Percentiles rank a stretch among this genome's conserved stretches.
Conservation (phyloP, 2,888 invertebrate genomes). For the Sinelater perroti region DNA sequence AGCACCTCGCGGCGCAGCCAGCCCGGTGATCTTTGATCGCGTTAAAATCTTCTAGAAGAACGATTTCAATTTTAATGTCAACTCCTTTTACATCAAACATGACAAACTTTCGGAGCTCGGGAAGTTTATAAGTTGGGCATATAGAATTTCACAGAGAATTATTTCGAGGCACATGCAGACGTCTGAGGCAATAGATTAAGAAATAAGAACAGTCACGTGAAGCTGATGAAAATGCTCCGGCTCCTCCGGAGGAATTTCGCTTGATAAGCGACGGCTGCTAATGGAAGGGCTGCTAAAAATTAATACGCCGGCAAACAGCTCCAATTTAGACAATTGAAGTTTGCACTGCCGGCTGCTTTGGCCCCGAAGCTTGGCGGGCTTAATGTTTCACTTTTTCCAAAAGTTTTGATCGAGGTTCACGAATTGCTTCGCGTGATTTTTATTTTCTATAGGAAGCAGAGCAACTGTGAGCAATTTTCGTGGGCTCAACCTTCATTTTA, state of each 20-base stretch:
- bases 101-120: constrained; percentile 54
- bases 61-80: constrained; percentile 63
- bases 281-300: too few species aligned
- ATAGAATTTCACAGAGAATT: constrained; percentile 59
- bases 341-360: too few species aligned
- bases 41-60: constrained; percentile 57
- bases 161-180: constrained; percentile 58
- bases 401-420: too few species aligned
- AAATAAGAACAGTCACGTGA: constrained; percentile 57
- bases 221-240: constrained; percentile 51
- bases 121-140: constrained; percentile 60
- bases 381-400: too few species aligned
- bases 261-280: constrained; percentile 13
- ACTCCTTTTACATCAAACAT: constrained; percentile 62
- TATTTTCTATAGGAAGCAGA: too few species aligned
- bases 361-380: too few species aligned
- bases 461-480: too few species aligned
- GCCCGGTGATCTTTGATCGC: constrained; percentile 60
- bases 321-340: too few species aligned
- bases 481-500: too few species aligned
- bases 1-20: constrained; percentile 6
- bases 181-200: constrained; percentile 57
- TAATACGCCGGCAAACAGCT: too few species aligned
- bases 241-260: constrained; percentile 21
- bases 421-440: too few species aligned